These are phyloP conservation scores for Apus apus DNA, from an alignment of 2,113 vertebrate species.

Conservation along the genomic window DNA sequence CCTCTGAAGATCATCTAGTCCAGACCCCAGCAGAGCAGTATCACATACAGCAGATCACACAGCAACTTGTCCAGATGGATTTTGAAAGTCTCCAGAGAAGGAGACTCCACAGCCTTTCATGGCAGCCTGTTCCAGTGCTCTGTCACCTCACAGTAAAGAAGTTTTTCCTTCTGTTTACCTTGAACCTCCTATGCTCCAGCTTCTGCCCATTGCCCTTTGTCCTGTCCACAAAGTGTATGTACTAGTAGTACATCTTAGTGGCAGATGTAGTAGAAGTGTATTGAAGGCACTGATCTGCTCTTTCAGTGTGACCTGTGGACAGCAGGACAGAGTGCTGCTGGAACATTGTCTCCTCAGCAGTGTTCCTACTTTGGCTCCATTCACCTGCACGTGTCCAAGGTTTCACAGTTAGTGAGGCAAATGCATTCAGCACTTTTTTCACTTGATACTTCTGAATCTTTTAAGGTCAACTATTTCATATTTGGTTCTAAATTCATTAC, in stretches of 20 bases:
- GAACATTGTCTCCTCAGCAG: constrained; percentile 37
- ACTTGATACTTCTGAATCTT: neutral
- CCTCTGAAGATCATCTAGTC: too few relatives aligned
- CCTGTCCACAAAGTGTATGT: neutral
- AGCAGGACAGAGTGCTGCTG: neutral
- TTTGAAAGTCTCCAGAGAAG: neutral
- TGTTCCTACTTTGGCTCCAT: neutral
- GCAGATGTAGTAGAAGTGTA: neutral
- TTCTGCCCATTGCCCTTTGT: too few relatives aligned
- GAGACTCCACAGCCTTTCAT: too few relatives aligned
- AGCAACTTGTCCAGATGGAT: too few relatives aligned
- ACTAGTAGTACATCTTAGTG: neutral
- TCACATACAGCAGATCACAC: too few relatives aligned
- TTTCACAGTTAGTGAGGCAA: neutral
- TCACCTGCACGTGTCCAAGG: neutral
- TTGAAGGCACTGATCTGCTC: neutral
- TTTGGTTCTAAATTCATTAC: constrained; percentile 11
- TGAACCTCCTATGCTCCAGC: too few relatives aligned
- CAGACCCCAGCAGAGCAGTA: too few relatives aligned
- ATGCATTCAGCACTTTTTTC: constrained; percentile 12
- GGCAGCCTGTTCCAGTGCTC: too few relatives aligned
- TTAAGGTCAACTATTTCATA: constrained; percentile 15
- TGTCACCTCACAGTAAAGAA: too few relatives aligned
- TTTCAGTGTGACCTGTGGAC: neutral
- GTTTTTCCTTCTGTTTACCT: too few relatives aligned